These are phyloP conservation scores for Alviniconcha marisindica DNA, from an alignment of 1,140 invertebrate genomes.

Conservation along the genomic window DNA sequence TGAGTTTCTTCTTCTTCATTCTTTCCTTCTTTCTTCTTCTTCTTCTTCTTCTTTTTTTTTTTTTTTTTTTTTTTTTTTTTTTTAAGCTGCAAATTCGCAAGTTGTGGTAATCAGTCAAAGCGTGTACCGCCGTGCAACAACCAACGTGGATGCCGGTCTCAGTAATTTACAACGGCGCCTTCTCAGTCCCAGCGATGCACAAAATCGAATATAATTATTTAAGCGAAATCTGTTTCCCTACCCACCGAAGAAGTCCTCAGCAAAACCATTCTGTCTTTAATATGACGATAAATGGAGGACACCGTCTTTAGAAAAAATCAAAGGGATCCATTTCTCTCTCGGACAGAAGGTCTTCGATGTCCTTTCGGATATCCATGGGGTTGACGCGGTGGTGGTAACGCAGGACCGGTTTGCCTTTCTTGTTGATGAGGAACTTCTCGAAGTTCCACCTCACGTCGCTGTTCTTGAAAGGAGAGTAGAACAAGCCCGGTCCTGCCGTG, in stretches of 20 bases:
- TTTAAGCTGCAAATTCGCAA: too few species aligned
- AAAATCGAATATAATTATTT: too few species aligned
- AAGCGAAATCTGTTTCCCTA: not conserved
- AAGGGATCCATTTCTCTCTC: slow-evolving; percentile 11
- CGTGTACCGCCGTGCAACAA: too few species aligned
- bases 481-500: slow-evolving; percentile 53
- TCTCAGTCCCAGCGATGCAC: too few species aligned
- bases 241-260: not conserved
- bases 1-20: too few species aligned
- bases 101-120: too few species aligned
- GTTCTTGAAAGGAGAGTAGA: slow-evolving; percentile 65
- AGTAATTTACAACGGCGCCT: too few species aligned
- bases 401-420: slow-evolving; percentile 65
- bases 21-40: too few species aligned
- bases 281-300: slow-evolving; percentile 28
- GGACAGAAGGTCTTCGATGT: slow-evolving; percentile 39
- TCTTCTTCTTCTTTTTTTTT: too few species aligned
- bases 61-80: too few species aligned
- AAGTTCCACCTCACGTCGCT: slow-evolving; percentile 80
- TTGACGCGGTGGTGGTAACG: slow-evolving; percentile 24
- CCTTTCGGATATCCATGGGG: slow-evolving; percentile 28
- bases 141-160: too few species aligned
- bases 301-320: slow-evolving; percentile 31
- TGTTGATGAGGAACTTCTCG: slow-evolving; percentile 80
- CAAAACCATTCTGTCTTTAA: not conserved